These are phyloP conservation scores for Phyto melanocephala DNA, from an alignment of 2,888 invertebrate species.

Conservation along the genomic window DNA sequence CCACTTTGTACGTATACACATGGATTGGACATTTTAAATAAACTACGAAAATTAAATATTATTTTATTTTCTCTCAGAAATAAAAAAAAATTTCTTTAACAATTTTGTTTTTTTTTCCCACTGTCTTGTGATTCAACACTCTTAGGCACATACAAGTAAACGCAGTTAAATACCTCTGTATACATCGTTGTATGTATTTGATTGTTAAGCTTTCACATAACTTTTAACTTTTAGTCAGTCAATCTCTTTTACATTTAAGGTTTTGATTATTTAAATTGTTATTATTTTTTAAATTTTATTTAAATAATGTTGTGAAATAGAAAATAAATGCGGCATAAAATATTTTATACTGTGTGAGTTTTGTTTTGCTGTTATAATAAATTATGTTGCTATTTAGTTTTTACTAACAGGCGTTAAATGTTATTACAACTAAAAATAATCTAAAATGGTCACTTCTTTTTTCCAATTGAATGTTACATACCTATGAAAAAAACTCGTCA, in stretches of 20 bases:
- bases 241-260: slow-evolving; percentile 44
- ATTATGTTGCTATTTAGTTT: not conserved
- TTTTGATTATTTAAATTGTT: slow-evolving; percentile 59
- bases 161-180: not conserved
- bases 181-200: not conserved
- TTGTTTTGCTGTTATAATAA: not conserved
- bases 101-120: too few species aligned
- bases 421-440: not conserved
- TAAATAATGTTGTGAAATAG: slow-evolving; percentile 65
- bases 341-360: slow-evolving; percentile 33
- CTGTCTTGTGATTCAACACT: too few species aligned
- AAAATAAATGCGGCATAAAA: slow-evolving; percentile 47
- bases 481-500: too few species aligned
- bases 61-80: too few species aligned
- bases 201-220: slow-evolving; percentile 73
- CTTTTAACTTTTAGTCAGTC: slow-evolving; percentile 57
- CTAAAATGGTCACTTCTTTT: not conserved
- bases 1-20: too few species aligned
- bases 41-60: too few species aligned
- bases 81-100: too few species aligned
- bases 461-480: too few species aligned
- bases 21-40: too few species aligned
- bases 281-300: slow-evolving; percentile 43
- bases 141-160: not conserved
- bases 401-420: slow-evolving; percentile 28